Evolutionary conservation across 1,140 invertebrate genomes (phyloP).

Genomic region (Anoplophora glabripennis): DNA sequence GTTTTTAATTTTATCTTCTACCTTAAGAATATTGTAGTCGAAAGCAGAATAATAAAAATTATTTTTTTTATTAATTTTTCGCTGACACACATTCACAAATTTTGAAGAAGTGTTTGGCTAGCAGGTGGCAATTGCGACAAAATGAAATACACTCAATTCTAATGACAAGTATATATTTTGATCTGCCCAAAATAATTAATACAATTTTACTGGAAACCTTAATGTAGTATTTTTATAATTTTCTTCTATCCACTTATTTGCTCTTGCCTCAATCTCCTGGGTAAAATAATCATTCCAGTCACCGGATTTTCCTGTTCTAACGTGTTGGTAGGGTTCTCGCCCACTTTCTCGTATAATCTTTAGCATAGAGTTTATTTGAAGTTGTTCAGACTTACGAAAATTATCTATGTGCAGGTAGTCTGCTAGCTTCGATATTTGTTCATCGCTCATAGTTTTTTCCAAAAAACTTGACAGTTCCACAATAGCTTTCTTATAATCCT

Average conservation of each 20-base stretch:
- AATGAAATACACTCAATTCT: no score
- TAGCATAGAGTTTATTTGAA: constrained; percentile 20
- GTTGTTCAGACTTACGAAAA: constrained; percentile 64
- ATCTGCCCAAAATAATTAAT: no score
- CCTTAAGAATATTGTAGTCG: no score
- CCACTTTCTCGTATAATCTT: constrained; percentile 28
- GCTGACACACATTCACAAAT: no score
- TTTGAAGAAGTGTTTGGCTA: no score
- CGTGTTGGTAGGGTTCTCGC: constrained; percentile 11
- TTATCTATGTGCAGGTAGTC: constrained; percentile 68
- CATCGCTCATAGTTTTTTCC: constrained; percentile 53
- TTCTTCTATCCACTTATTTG: constrained; percentile 35
- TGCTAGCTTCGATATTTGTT: constrained; percentile 55
- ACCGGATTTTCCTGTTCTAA: constrained; percentile 32
- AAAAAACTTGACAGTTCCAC: constrained; percentile 59
- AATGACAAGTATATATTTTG: no score
- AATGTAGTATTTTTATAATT: constrained; percentile 29
- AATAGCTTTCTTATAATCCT: constrained; percentile 55
- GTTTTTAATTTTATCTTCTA: no score
- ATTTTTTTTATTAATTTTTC: no score
- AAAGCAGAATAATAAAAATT: no score
- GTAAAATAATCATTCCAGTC: constrained; percentile 34
- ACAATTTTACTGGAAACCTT: no score
- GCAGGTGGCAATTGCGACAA: no score
- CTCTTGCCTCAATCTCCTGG: constrained; percentile 23